Base-by-base conservation (phyloP, 2,888 invertebrate species). In the Argyresthia goedartella region DNA sequence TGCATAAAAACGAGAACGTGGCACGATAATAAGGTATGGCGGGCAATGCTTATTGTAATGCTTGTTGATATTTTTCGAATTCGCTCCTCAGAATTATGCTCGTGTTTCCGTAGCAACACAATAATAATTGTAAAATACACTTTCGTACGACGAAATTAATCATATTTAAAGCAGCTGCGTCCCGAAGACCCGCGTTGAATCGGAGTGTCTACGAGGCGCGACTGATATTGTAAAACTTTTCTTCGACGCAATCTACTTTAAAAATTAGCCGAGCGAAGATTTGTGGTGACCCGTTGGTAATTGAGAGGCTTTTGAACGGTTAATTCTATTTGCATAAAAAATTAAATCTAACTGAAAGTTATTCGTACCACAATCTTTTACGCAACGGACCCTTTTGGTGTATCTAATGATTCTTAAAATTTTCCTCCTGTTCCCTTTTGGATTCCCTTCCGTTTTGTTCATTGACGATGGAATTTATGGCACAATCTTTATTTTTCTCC, bases 171-270 rank as follows among this genome's bases (percentile, higher is more conserved):
- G 76, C 71, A 67, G 62, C 60, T 62, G 64, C 3, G 74, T 80
- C 71, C 76, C 56, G 59, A 73, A 76, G 69, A 63, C 61, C 10
- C 65, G 64, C 68, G 69, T 6, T 25, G 25, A 25, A 6, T 25
- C 6, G 63, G 71, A 63, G 56, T 59, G 68, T 69, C 68, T 65
- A 66, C 11, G 25, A 66, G 69, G 73, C 69, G 63, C 64, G 70
- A 73, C 79, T 80, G 81, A 82, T 84, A 82, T 85, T 82, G 76
- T 80, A 69, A 80, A 84, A 82, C 80, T 82, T 85, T 81, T 77
- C 81, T 81, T 82, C 72, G 70, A 71, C 73, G 73, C 76, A 82
- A 84, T 84, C 79, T 84, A 80, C 85, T 84, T 85, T 84, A 84
- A 84, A 81, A 84, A 84, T 84, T 81, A 84, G 79, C 67, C 56